A percentile compares a stretch with the other conserved stretches of the same genome.
Evolutionary conservation across 1,140 invertebrate species (phyloP).

Genomic region (Tigriopus japonicus): DNA sequence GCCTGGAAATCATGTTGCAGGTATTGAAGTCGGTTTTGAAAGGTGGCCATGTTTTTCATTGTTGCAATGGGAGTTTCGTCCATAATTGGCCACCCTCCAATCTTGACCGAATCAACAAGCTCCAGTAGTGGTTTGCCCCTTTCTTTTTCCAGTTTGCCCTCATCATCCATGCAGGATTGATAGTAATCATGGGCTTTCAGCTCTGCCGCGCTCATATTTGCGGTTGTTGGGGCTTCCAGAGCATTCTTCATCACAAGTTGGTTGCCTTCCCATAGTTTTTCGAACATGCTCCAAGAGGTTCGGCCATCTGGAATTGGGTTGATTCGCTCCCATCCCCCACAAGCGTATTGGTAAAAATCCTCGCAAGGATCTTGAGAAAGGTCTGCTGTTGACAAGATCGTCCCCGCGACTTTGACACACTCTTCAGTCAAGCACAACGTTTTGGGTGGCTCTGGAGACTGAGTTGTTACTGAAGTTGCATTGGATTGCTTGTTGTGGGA

Average conservation of each 20-base stretch:
- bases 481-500: background rate
- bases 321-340: conserved; percentile 9
- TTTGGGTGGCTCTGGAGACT: background rate
- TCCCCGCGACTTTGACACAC: background rate
- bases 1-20: conserved; percentile 72
- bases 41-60: background rate
- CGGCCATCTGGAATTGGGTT: conserved; percentile 14
- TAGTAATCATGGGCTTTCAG: conserved; percentile 77
- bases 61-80: background rate
- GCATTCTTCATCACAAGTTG: conserved; percentile 10
- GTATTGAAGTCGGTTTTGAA: conserved; percentile 35
- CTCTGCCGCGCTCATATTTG: conserved; percentile 45
- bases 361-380: conserved; percentile 6
- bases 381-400: background rate
- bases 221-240: background rate
- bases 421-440: conserved; percentile 6
- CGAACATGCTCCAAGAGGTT: conserved; percentile 6
- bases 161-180: conserved; percentile 74
- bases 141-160: conserved; percentile 67
- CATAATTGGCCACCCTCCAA: conserved; percentile 32
- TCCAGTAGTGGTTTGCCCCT: conserved; percentile 58
- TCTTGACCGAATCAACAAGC: conserved; percentile 36
- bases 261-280: conserved; percentile 9
- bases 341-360: conserved; percentile 15
- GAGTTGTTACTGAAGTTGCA: too few species aligned